Base-by-base conservation (phyloP, 1,140 invertebrate species). In the Spodoptera frugiperda region DNA sequence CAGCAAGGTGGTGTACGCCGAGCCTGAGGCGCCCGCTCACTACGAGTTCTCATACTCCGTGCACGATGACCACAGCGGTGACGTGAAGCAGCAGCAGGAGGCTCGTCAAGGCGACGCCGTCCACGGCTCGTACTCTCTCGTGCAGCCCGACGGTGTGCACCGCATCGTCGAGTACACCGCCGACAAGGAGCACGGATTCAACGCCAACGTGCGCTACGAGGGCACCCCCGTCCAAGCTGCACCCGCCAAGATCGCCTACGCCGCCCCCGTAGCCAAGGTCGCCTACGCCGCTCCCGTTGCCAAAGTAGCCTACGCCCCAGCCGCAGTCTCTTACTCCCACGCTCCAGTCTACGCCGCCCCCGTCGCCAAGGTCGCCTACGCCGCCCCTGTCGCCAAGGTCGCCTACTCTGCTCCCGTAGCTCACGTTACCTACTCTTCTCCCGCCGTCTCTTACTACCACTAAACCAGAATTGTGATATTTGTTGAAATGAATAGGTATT, bases 31-130 rank as follows among this genome's bases (percentile, higher is more conserved):
- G 49, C 95, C 95, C 12, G 96, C 96, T 5, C 95, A 96, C 81
- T 96, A 96, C 93, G 95, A 95, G 71, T 96, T 96, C 85, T 92
- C 94, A n/a, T 96, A 96, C 85, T 95, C 95, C 67, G 95, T 96
- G 2, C 95, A 96, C 79, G 96, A 96, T 83, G 94, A 86, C n/a
- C 88, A 93, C 80, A 94, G 83, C 72, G 93, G 95, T 15, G 94
- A 95, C 81, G 81, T 92, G 39, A 94, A 95, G 85, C 82, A 88
- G 71, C 92, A 94, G 79, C 84, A 91, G 65, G 94, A 95, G 77
- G 83, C 87, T 49, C 87, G 93, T 75, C 83, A 84, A 44, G 96
- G 96, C 19, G 95, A 96, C 84, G 94, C 95, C 72, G 96, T 96
- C 14, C 95, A 95, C 82, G 96, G 95, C 73, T 92, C 91, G 70